Evolutionary conservation across 30 jellyfish, hydroid and myxozoan genomes (phyloP), one percentile per base, ranked within the genome.

Genomic region (Aurelia aurita): DNA sequence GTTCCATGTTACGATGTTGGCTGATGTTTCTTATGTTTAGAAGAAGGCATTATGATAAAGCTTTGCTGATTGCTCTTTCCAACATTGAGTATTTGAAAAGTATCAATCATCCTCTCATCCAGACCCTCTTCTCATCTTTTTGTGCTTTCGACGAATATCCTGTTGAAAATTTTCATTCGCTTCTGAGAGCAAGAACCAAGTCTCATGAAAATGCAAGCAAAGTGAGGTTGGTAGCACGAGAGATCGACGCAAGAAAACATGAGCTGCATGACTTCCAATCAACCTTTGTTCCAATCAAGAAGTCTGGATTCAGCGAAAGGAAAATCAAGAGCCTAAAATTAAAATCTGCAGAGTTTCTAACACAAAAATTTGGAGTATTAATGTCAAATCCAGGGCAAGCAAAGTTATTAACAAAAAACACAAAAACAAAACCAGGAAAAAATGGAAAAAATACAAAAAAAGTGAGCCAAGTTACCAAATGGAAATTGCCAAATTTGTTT

Each of bases 31-130:
- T 45, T 0, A 29, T 49, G 85, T 73, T 73, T 31, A 47, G 72
- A 57, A 73, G 85, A 23, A 73, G 72, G 54, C 85, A 73, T 19
- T 73, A 73, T 73, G 85, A 73, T 25, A 73, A 73, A 51, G 85
- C 85, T 73, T 59, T 57, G 3, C 18, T 73, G 55, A 53, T 73
- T 43, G 85, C 85, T 51, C 85, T 73, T 19, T 73, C 85, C 51
- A 73, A 49, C 72, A 73, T 73, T 22, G 85, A 49, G 29, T 73
- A 73, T 25, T 73, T 54, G 62, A 73, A 29, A 49, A 1, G 8
- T 23, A 49, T 53, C 25, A 43, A 57, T 19, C 85, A 73, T 49
- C 85, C 85, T 0, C 22, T 73, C 26, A 49, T 55, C 72, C n/a
- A 43, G 35, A 9, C 68, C n/a, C 35, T 73, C 4, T 73, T 28